Evolutionary conservation across 2,113 vertebrate species (phyloP).

Genomic region (Crotalus helleri): DNA sequence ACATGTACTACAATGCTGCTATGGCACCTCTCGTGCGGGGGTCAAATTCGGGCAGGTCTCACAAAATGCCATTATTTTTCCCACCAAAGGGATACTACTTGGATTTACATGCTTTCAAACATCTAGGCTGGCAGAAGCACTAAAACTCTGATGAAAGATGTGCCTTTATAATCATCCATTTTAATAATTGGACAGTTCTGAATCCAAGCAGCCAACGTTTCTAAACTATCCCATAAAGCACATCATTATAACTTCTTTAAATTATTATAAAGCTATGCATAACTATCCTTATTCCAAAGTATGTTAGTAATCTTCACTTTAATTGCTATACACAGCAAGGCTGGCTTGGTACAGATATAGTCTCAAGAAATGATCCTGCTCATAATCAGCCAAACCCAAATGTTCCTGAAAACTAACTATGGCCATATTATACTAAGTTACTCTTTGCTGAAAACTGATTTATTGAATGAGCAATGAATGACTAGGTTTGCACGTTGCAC

Average conservation of each 20-base stretch:
- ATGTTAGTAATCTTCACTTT: neutral
- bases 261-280: neutral
- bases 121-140: neutral
- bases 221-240: neutral
- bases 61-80: too few species aligned
- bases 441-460: neutral
- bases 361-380: neutral
- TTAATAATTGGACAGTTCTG: neutral
- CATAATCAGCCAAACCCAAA: neutral
- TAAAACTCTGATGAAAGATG: neutral
- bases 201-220: neutral
- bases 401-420: neutral
- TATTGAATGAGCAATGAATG: neutral
- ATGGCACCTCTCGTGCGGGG: too few species aligned
- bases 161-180: neutral
- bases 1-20: too few species aligned
- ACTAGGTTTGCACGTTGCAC: too few species aligned
- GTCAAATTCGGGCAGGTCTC: too few species aligned
- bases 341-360: neutral
- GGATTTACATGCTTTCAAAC: too few species aligned
- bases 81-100: too few species aligned
- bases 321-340: neutral
- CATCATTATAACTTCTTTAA: neutral
- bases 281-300: neutral
- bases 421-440: neutral